These are phyloP conservation scores for Prunella fulvescens DNA, from an alignment of 2,113 vertebrate genomes.

Conservation along the genomic window DNA sequence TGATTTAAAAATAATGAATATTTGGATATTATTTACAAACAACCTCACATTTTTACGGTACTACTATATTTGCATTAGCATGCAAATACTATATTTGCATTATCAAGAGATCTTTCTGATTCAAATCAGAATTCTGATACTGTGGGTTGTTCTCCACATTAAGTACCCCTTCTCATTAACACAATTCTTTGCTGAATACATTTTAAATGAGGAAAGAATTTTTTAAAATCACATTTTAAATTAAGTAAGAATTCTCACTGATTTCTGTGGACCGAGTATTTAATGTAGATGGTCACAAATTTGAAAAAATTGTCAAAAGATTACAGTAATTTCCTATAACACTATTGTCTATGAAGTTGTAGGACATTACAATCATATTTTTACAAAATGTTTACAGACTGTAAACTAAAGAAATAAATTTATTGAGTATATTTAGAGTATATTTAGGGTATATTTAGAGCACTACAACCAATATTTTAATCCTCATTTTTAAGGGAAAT, in stretches of 20 bases:
- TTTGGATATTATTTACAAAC: slow-evolving; percentile 32
- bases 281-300: not conserved
- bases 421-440: not conserved
- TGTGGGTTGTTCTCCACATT: not conserved
- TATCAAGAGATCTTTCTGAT: not conserved
- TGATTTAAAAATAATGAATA: slow-evolving; percentile 1
- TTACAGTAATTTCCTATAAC: not conserved
- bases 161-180: not conserved
- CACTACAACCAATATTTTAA: not conserved
- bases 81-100: not conserved
- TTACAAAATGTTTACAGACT: not conserved
- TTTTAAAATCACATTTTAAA: not conserved
- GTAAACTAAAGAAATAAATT: not conserved
- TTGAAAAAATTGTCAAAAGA: not conserved
- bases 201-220: not conserved
- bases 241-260: not conserved
- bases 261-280: not conserved
- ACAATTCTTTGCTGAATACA: not conserved
- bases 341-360: not conserved
- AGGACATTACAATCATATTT: not conserved
- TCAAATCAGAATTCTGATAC: not conserved
- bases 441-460: not conserved
- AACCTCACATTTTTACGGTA: not conserved
- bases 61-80: not conserved
- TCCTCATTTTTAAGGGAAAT: not conserved